Conservation (phyloP, 2,113 vertebrate genomes). For the Nyctereutes procyonoides region DNA sequence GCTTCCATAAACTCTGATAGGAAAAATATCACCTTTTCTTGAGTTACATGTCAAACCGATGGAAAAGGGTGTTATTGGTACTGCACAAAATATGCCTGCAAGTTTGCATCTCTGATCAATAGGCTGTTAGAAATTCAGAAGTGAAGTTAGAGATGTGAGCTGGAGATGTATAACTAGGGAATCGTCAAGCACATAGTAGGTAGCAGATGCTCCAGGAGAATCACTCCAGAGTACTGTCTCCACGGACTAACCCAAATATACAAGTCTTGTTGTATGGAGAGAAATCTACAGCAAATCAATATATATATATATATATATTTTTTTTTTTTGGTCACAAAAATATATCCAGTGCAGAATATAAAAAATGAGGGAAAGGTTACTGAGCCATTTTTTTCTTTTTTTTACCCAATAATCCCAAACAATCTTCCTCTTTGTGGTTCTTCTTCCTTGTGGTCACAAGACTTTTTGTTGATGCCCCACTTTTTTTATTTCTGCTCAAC, state of each 20-base stretch:
- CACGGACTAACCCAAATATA: not conserved
- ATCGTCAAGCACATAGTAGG: not conserved
- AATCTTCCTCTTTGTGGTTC: not conserved
- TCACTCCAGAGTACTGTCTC: not conserved
- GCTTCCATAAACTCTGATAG: not conserved
- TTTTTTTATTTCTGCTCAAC: not conserved
- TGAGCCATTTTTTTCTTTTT: not conserved
- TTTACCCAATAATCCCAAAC: not conserved
- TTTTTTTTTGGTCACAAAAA: not conserved
- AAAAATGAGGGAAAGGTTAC: not conserved
- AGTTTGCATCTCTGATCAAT: slow-evolving; percentile 28
- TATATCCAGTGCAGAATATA: not conserved
- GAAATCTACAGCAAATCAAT: not conserved
- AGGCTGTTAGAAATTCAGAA: slow-evolving; percentile 59
- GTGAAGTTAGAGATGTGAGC: not conserved
- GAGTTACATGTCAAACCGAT: not conserved
- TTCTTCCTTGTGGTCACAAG: not conserved
- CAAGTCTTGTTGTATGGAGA: not conserved
- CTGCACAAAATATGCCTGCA: slow-evolving; percentile 8
- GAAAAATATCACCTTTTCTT: not conserved
- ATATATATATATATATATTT: no score
- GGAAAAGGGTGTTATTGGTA: not conserved
- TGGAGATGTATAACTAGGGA: not conserved
- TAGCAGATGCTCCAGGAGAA: not conserved
- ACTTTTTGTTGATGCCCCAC: not conserved